Base-by-base conservation (phyloP, 2,888 invertebrate genomes). In the Sphinx pinastri region DNA sequence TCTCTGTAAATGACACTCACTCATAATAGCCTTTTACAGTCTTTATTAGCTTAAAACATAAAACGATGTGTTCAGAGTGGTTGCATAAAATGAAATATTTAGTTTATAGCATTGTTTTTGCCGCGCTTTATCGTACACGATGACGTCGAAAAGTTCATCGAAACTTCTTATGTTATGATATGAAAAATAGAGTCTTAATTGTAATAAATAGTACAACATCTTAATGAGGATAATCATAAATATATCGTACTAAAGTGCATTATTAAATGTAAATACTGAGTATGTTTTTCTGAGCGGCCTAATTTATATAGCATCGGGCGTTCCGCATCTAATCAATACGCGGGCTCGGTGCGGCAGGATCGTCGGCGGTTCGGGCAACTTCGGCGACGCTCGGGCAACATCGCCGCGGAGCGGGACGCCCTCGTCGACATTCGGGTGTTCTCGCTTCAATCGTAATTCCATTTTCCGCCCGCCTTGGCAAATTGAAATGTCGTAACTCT, bases 401-500 rank as follows among this genome's bases (percentile, higher is more conserved):
- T 89, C 92, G 93, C 82, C 70, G 45, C 55, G 71, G 79, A 85
- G 79, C 75, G 83, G 79, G 84, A 82, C 77, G 78, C 80, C 81
- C 78, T 85, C 86, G 86, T 83, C 87, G 85, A 86, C 85, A 77
- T 83, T 90, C 88, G 83, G 87, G 84, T 81, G 83, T 85, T 89
- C 91, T 91, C 93, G 91, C 93, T 93, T 87, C 92, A 94, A 94
- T 93, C 93, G 94, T 93, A 93, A 94, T 94, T 93, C 93, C 93
- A 94, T 94, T 94, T 94, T 94, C 94, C 94, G 93, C 93, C 93
- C 94, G 94, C 94, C 94, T 94, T 94, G 92, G 94, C 94, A 94
- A 94, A 94, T 94, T 94, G 94, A 94, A 94, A 94, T 94, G 94
- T 94, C 94, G 94, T 94, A 94, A 94, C 93, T 94, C 94, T 94